A percentile compares a stretch with the other conserved stretches of the same genome.
Evolutionary conservation across 2,113 vertebrate genomes (phyloP).

Genomic region (Hippolais icterina): DNA sequence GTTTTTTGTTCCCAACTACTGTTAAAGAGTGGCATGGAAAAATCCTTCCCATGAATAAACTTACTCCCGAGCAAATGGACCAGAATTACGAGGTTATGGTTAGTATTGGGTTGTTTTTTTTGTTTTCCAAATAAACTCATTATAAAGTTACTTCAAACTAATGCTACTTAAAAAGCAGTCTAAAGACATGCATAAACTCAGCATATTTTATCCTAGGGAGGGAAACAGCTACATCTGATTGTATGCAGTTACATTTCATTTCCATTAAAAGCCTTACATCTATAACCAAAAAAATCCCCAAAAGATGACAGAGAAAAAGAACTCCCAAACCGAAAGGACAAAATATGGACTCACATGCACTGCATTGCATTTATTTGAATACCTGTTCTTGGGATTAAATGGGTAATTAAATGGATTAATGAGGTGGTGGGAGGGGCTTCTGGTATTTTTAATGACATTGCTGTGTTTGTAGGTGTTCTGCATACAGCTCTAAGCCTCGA

Average conservation of each 20-base stretch:
- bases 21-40: background rate
- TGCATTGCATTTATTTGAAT: background rate
- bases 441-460: background rate
- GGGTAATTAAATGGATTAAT: too few relatives aligned
- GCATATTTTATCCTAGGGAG: background rate
- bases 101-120: background rate
- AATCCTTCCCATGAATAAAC: background rate
- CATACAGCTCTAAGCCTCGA: background rate
- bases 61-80: background rate
- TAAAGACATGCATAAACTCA: background rate
- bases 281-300: background rate
- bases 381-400: background rate
- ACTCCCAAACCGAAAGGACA: background rate
- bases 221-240: background rate
- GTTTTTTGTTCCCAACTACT: background rate
- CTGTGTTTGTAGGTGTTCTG: background rate
- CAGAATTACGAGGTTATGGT: background rate
- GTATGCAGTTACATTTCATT: background rate
- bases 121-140: background rate
- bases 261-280: background rate
- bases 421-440: background rate
- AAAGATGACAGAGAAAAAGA: background rate
- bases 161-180: background rate
- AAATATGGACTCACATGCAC: background rate
- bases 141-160: background rate